Conservation (phyloP, 2,888 invertebrate species). For the Habrosyne pyritoides region DNA sequence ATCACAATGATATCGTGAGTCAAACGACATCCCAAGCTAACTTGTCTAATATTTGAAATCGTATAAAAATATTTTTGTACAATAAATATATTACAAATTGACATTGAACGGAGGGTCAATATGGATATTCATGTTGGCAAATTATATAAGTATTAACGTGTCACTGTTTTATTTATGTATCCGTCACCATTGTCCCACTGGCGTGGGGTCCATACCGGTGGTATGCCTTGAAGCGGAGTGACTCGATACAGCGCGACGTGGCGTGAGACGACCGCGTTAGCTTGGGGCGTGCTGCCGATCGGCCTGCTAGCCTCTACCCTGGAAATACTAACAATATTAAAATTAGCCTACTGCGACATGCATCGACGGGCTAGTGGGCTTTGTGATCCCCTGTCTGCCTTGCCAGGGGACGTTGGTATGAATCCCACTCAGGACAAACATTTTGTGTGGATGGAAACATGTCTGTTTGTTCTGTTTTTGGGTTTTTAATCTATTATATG, state of each 20-base stretch:
- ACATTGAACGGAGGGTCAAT: background rate
- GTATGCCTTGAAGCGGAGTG: background rate
- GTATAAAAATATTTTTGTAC: background rate
- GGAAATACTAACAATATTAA: constrained; percentile 9
- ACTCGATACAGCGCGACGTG: background rate
- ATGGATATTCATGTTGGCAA: background rate
- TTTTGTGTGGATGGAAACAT: no score
- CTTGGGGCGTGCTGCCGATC: background rate
- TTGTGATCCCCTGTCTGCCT: no score
- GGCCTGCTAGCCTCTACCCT: constrained; percentile 7
- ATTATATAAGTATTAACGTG: background rate
- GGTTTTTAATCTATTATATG: no score
- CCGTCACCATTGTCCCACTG: background rate
- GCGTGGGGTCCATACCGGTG: background rate
- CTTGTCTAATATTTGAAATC: background rate
- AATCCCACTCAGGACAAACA: no score
- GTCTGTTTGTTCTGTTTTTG: no score
- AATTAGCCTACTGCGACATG: no score
- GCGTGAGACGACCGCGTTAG: background rate
- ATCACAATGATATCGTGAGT: background rate
- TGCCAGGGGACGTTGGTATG: no score
- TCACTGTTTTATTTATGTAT: background rate
- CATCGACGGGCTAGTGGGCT: no score
- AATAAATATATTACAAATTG: background rate
- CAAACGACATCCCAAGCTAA: background rate